phyloP scores from a whole-genome alignment of 2,888 invertebrate genomes.

The Hypolimnas misippus region DNA sequence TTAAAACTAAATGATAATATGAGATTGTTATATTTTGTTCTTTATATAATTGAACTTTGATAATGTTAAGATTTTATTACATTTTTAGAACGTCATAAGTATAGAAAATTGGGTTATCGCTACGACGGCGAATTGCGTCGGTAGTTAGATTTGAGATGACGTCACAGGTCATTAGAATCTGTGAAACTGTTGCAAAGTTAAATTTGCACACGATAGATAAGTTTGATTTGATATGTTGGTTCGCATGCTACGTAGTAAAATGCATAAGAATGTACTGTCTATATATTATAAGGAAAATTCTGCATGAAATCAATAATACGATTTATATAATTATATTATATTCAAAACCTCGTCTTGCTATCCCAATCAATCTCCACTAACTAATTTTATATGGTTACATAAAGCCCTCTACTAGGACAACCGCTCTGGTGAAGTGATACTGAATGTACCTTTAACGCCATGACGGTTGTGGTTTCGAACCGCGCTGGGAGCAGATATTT shows the following conservation, averaged over 20 bases:
- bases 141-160: slow-evolving; percentile 62
- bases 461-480: too few species aligned
- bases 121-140: slow-evolving; percentile 67
- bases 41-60: slow-evolving; percentile 1
- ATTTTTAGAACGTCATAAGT: slow-evolving; percentile 60
- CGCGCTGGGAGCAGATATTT: too few species aligned
- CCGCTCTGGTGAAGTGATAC: too few species aligned
- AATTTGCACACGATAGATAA: slow-evolving; percentile 41
- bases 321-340: too few species aligned
- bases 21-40: too few species aligned
- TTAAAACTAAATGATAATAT: too few species aligned
- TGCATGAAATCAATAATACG: too few species aligned
- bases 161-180: slow-evolving; percentile 55
- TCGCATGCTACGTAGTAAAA: not conserved
- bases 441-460: too few species aligned
- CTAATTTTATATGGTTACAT: too few species aligned
- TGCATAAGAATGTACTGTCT: not conserved
- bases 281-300: not conserved
- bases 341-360: too few species aligned
- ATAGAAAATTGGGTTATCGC: slow-evolving; percentile 71
- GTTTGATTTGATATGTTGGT: not conserved
- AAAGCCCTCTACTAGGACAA: too few species aligned
- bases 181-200: slow-evolving; percentile 41
- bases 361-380: too few species aligned
- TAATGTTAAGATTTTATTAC: slow-evolving; percentile 38